Percentiles rank a stretch among this genome's conserved stretches.
Conservation (phyloP, 2,797 vertebrate species). For the Cuculus canorus region DNA sequence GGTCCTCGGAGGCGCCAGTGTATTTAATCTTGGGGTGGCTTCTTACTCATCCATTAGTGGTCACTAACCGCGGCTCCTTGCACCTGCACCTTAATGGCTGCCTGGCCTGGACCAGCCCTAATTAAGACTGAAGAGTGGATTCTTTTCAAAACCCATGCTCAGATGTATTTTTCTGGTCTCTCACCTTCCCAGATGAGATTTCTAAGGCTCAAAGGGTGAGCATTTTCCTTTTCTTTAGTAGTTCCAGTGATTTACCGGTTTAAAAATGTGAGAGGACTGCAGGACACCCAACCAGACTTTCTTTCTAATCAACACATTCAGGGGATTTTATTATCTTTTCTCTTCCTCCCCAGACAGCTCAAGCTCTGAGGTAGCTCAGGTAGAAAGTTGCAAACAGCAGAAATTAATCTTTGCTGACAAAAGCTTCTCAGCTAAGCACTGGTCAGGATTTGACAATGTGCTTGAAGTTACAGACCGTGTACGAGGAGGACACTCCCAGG, state of each 20-base stretch:
- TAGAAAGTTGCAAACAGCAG: conserved; percentile 61
- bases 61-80: neutral
- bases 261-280: conserved; percentile 3
- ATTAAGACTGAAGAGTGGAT: conserved; percentile 31
- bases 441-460: conserved; percentile 32
- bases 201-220: neutral
- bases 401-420: conserved; percentile 65
- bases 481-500: neutral
- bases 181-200: conserved; percentile 14
- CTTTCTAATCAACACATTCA: conserved; percentile 35
- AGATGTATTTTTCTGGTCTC: neutral
- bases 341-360: conserved; percentile 47
- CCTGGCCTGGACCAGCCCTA: neutral
- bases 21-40: neutral
- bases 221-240: neutral
- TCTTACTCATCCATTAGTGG: conserved; percentile 18
- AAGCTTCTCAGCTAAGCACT: conserved; percentile 19
- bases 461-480: neutral
- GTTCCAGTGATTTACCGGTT: conserved; percentile 26
- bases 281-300: neutral
- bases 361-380: conserved; percentile 40
- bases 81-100: neutral
- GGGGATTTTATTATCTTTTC: conserved; percentile 62
- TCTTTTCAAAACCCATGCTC: neutral
- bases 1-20: neutral